Evolutionary conservation across 2,113 vertebrate genomes (phyloP), one percentile per base, ranked within the genome.

Genomic region (Hylia prasina): DNA sequence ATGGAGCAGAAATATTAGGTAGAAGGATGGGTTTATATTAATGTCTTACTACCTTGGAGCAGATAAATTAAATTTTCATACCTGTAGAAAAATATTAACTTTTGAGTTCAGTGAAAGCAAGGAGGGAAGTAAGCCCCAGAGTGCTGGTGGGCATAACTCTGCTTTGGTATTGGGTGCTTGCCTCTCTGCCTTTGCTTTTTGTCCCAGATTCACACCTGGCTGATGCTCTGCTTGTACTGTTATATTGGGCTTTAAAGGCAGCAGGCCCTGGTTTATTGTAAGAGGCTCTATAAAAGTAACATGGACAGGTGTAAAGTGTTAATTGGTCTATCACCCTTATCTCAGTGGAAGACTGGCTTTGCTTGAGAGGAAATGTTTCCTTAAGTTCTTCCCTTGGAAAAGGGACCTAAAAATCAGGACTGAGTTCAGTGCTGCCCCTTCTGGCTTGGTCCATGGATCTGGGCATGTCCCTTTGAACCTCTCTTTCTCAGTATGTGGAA

Each of bases 21-120:
- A 35, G 24, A 58, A 44, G 40, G 82, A 60, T 2, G 33, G 30
- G 27, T 30, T 87, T 66, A 8, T 72, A 45, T 70, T 35, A 28
- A 66, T 54, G 22, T 70, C 13, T 13, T 73, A 23, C 13, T 80
- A 22, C 23, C 31, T 66, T 61, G 50, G 7, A 86, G 54, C 7
- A 76, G 42, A 28, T 79, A 85, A 79, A 89, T 81, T 78, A 60
- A n/a, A 80, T 72, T 65, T 83, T 72, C 6, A 75, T 73, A 92
- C 44, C 18, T 37, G 40, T 31, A 50, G 54, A 54, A 76, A 61
- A 69, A 21, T 39, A 35, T 8, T 48, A 64, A 54, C 28, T 48
- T 66, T 80, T 13, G 28, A 73, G 28, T 61, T 69, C 24, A 72
- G 56, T 56, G 44, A 37, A 73, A 57, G 23, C 2, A 56, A 57